Evolutionary conservation across 2,113 vertebrate species (phyloP).

Genomic region (Echinops telfairi): DNA sequence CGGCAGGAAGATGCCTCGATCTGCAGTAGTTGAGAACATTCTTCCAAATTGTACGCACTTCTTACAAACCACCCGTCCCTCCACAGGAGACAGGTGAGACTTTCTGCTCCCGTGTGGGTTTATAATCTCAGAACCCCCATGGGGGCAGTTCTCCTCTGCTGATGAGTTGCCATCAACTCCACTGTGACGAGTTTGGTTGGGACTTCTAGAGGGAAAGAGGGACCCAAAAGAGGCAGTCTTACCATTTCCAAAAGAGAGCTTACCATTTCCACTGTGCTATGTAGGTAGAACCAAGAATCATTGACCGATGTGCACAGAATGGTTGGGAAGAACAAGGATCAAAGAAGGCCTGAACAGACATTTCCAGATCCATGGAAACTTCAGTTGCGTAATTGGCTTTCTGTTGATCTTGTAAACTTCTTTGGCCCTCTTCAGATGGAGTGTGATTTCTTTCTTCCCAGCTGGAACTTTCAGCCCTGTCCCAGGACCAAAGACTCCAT

Average conservation of each 20-base stretch:
- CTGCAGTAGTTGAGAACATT: too few species aligned
- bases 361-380: conserved; percentile 40
- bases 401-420: conserved; percentile 32
- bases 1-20: not conserved
- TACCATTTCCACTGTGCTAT: conserved; percentile 67
- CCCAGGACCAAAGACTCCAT: conserved; percentile 51
- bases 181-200: conserved; percentile 43
- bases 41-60: not conserved
- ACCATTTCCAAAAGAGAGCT: too few species aligned
- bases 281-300: conserved; percentile 73
- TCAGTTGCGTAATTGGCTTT: conserved; percentile 50
- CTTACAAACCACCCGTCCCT: too few species aligned
- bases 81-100: too few species aligned
- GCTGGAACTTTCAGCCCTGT: conserved; percentile 41
- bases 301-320: conserved; percentile 80
- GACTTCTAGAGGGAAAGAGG: not conserved
- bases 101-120: too few species aligned
- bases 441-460: conserved; percentile 67
- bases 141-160: too few species aligned
- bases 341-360: conserved; percentile 32
- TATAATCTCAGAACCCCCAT: too few species aligned
- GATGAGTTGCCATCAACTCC: not conserved
- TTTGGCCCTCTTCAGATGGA: not conserved
- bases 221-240: conserved; percentile 38
- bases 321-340: conserved; percentile 60